These are phyloP conservation scores for Acleris laterana DNA, from an alignment of 2,888 invertebrate species.

Conservation along the genomic window DNA sequence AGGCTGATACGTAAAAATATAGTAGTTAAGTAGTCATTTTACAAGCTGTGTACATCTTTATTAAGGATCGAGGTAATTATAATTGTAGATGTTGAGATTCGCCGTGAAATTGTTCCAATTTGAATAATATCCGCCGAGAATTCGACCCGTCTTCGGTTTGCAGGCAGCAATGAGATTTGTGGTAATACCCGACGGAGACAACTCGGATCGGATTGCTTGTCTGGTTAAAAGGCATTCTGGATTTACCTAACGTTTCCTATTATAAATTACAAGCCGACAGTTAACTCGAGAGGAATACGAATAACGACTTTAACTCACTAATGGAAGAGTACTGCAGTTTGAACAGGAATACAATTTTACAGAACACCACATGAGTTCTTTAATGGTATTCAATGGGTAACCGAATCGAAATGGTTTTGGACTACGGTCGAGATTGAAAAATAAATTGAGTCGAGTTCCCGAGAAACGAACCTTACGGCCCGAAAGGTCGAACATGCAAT, in stretches of 20 bases:
- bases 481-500: slow-evolving; percentile 25
- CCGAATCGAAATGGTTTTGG: slow-evolving; percentile 31
- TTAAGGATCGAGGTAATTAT: background rate
- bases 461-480: background rate
- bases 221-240: slow-evolving; percentile 23
- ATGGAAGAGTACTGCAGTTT: no score
- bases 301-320: no score
- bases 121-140: slow-evolving; percentile 17
- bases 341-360: background rate
- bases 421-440: slow-evolving; percentile 28
- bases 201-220: slow-evolving; percentile 25
- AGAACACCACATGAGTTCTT: background rate
- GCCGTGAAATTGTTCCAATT: slow-evolving; percentile 13
- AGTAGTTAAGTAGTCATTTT: no score
- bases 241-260: background rate
- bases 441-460: slow-evolving; percentile 29
- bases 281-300: no score
- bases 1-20: no score
- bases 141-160: slow-evolving; percentile 9
- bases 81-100: background rate
- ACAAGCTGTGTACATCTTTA: no score
- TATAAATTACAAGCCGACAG: no score
- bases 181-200: slow-evolving; percentile 32
- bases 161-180: slow-evolving; percentile 26
- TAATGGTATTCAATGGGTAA: slow-evolving; percentile 16